These are phyloP conservation scores for Drosophila jambulina DNA, from an alignment of 1,140 invertebrate species.

Conservation along the genomic window DNA sequence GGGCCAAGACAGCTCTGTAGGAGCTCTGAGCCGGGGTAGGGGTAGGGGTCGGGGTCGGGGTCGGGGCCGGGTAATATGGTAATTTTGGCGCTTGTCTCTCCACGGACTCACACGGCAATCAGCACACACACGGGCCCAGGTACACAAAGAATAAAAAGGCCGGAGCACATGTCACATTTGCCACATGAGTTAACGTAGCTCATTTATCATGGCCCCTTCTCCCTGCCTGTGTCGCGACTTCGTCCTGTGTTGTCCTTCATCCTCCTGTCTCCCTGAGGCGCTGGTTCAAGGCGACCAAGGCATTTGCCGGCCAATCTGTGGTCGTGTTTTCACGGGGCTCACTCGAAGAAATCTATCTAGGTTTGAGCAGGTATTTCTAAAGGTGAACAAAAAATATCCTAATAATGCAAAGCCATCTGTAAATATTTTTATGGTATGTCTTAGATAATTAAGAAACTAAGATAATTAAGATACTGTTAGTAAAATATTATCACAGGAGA, in stretches of 20 bases:
- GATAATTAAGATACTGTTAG: too few species aligned
- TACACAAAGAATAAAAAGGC: conserved; percentile 67
- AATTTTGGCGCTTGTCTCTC: conserved; percentile 74
- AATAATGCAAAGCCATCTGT: too few species aligned
- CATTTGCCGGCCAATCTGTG: conserved; percentile 46
- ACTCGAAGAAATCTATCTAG: conserved; percentile 1
- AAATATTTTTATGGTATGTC: too few species aligned
- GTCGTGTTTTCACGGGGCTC: conserved; percentile 18
- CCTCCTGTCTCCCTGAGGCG: conserved; percentile 35
- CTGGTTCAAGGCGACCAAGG: conserved; percentile 68
- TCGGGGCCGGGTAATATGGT: conserved; percentile 55
- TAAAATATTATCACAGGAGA: too few species aligned
- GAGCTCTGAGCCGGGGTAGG: background rate
- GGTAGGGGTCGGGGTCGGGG: background rate
- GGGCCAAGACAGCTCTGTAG: conserved; percentile 31
- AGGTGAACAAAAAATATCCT: too few species aligned
- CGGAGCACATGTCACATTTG: conserved; percentile 77
- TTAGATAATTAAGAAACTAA: too few species aligned
- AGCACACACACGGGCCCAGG: conserved; percentile 41
- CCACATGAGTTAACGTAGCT: conserved; percentile 73
- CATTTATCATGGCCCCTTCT: conserved; percentile 66
- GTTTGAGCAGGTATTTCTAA: too few species aligned
- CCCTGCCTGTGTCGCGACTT: conserved; percentile 3
- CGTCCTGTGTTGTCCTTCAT: conserved; percentile 18
- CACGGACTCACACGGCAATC: conserved; percentile 41